Base-by-base conservation (phyloP, 2,797 vertebrate species). In the Aselliscus stoliczkanus region DNA sequence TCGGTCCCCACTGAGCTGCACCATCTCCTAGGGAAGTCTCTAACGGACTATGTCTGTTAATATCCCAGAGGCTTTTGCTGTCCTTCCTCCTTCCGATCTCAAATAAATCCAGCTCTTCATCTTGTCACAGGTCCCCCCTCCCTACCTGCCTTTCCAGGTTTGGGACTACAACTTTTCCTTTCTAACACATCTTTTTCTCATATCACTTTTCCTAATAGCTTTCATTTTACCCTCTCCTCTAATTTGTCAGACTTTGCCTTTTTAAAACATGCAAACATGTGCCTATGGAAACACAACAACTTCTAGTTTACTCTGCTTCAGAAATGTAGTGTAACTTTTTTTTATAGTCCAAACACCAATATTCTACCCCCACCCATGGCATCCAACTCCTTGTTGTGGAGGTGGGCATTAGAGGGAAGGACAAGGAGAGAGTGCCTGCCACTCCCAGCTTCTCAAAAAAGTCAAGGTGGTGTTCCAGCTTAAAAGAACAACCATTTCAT, bases 21-120 rank as follows among this genome's bases (percentile, higher is more conserved):
- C 54, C 47, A 0, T 8, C 54, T 56, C 64, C 84, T 50, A 18
- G 31, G 39, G 88, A 65, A 84, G 29, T 39, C 21, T 79, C 80
- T 31, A 23, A 1, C 7, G 21, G 8, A 27, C 15, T 4, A 18
- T 3, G 0, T 39, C 29, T 31, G 2, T 12, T 34, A 25, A 15
- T 4, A 58, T 18, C 7, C 65, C 29, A 3, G 64, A 9, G 4
- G 23, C n/a, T 27, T 6, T 17, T 1, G 15, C 37, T 69, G 52
- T 21, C 75, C 2, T 42, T 50, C 20, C 31, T 65, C 54, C 82
- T 56, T 34, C 17, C 4, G 1, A 1, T 27, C 47, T 70, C 47
- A 44, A 5, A 47, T 21, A 39, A n/a, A 27, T 13, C 11, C 25
- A 0, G 23, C n/a, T 72, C 80, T 75, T 62, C 12, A 10, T 39